A percentile compares a stretch with the other conserved stretches of the same genome.
These are phyloP conservation scores for Drosophila nannoptera DNA, from an alignment of 1,140 invertebrate species.

Conservation along the genomic window DNA sequence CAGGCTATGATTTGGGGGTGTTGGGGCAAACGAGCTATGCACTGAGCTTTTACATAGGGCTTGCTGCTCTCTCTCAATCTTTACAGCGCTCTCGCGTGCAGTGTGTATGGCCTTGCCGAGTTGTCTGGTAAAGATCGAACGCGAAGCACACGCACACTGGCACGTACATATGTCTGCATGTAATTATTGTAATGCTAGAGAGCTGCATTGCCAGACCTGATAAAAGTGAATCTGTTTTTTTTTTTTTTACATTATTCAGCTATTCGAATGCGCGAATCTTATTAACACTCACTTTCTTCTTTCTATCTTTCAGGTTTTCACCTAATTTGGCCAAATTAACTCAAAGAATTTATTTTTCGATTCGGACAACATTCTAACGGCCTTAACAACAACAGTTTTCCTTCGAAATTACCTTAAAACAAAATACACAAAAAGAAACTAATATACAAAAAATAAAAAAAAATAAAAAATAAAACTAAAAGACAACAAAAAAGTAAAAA, in stretches of 20 bases:
- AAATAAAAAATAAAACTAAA: conserved; percentile 18
- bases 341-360: conserved; percentile 41
- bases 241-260: no score
- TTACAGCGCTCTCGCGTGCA: not conserved
- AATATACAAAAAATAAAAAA: conserved; percentile 17
- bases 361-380: conserved; percentile 24
- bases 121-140: not conserved
- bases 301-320: conserved; percentile 56
- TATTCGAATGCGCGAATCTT: not conserved
- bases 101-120: not conserved
- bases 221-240: no score
- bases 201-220: no score
- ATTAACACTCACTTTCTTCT: conserved; percentile 18
- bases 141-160: not conserved
- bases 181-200: no score
- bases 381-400: conserved; percentile 24
- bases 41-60: not conserved
- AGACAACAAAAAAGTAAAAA: conserved; percentile 20
- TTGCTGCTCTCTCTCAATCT: not conserved
- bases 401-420: conserved; percentile 24
- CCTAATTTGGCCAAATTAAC: conserved; percentile 66
- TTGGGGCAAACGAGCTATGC: not conserved
- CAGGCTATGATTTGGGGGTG: conserved; percentile 7
- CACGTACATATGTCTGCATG: no score
- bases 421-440: conserved; percentile 5